Evolutionary conservation across 1,140 invertebrate genomes (phyloP), one percentile per base, ranked within the genome.

Genomic region (Aphis craccivora): DNA sequence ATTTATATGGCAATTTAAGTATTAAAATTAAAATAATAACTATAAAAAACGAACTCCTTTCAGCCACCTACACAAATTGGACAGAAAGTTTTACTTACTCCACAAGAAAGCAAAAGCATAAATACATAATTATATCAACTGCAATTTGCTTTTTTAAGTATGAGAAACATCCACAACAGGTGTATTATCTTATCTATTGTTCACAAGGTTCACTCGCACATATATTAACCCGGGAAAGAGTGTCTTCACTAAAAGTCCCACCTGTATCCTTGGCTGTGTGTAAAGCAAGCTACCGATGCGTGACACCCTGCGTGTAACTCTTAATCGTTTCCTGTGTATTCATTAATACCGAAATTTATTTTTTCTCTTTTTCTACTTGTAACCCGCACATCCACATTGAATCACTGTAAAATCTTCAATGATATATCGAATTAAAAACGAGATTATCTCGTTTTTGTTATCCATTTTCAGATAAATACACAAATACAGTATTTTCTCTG

Each of bases 321-420:
- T 83, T 93, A 93, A 93, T 93, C 91, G 91, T 84, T 93, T 93
- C 91, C 91, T 93, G 91, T 93, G 43, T 93, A 53, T 93, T 93
- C 48, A 93, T 84, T 51, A 55, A 86, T 35, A 40, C 45, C 43
- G 2, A 84, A 86, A 84, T 53, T 35, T 93, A 93, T 51, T 84
- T 40, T 93, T 84, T 84, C 35, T 93, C 35, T 51, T 84, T 76
- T 45, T 37, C n/a, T 30, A 1, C 35, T 37, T 51, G 86, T 86
- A 93, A 93, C 35, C 81, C 51, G 43, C 67, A 92, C 45, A 92
- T 83, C 90, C 90, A 76, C 76, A 45, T 76, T 60, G 25, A 76
- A 60, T 76, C 43, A 25, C 25, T 18, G 25, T 91, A 45, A 6
- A n/a, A 92, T 83, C 43, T 53, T 86, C 14, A 76, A n/a, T 40